These are phyloP conservation scores for Psylliodes chrysocephalus DNA, from an alignment of 2,888 invertebrate species.

Conservation along the genomic window DNA sequence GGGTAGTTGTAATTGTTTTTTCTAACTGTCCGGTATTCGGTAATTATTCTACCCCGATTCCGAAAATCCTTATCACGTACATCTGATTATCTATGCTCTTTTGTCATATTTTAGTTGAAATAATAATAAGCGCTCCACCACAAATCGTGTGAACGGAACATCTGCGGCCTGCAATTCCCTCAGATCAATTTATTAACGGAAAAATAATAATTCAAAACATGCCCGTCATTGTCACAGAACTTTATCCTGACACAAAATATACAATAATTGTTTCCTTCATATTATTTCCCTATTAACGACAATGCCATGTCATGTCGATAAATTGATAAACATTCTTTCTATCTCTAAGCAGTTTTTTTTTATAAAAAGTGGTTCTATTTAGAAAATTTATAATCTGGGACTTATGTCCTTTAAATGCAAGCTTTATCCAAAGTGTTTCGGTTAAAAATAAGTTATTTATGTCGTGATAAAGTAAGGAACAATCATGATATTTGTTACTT, in stretches of 20 bases:
- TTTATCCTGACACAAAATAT: constrained; percentile 53
- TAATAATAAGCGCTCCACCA: constrained; percentile 44
- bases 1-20: too few species aligned
- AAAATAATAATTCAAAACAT: constrained; percentile 59
- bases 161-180: constrained; percentile 51
- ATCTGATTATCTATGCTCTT: constrained; percentile 46
- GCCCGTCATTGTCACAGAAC: constrained; percentile 59
- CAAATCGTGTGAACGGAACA: constrained; percentile 51
- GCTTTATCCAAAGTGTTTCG: not conserved
- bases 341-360: constrained; percentile 12
- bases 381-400: constrained; percentile 9
- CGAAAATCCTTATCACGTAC: constrained; percentile 5
- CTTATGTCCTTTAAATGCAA: not conserved
- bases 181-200: constrained; percentile 57
- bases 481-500: too few species aligned
- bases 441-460: too few species aligned
- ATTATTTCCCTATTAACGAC: constrained; percentile 59
- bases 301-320: constrained; percentile 51
- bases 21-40: too few species aligned
- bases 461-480: too few species aligned
- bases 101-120: constrained; percentile 54
- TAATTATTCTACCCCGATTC: constrained; percentile 1
- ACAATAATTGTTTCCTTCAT: constrained; percentile 59
- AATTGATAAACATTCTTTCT: constrained; percentile 50
- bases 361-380: constrained; percentile 1